A percentile compares a stretch with the other conserved stretches of the same genome.
phyloP scores from a whole-genome alignment of 1,140 invertebrate species.

The Zaprionus tsacasi region DNA sequence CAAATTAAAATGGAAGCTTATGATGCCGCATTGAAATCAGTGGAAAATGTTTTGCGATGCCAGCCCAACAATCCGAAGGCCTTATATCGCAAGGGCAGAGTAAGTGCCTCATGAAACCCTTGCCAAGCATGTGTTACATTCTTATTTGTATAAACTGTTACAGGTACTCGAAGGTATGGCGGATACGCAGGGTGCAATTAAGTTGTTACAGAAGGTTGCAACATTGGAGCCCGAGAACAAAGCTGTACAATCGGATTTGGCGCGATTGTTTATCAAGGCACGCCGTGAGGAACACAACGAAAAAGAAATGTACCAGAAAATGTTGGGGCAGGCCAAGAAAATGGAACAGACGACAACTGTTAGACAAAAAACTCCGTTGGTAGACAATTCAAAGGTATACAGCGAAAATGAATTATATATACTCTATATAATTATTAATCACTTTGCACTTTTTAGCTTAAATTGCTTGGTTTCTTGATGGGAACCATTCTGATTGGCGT shows the following conservation, averaged over 20 bases:
- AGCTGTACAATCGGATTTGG: conserved; percentile 86
- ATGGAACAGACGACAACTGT: conserved; percentile 77
- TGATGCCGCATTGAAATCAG: conserved; percentile 91
- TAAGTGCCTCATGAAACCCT: conserved; percentile 45
- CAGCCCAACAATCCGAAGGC: conserved; percentile 96
- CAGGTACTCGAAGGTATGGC: conserved; percentile 88
- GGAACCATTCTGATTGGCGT: conserved; percentile 86
- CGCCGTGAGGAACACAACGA: conserved; percentile 86
- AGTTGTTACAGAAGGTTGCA: conserved; percentile 86
- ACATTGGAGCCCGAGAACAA: conserved; percentile 87
- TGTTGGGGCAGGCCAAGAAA: conserved; percentile 86
- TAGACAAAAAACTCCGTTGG: conserved; percentile 66
- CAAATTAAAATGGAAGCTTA: conserved; percentile 94
- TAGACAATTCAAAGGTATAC: conserved; percentile 78
- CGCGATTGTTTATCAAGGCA: conserved; percentile 86
- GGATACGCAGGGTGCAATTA: conserved; percentile 87
- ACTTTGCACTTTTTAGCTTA: conserved; percentile 82
- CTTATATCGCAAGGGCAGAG: conserved; percentile 93
- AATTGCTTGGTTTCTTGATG: conserved; percentile 86
- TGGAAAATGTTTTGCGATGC: conserved; percentile 91
- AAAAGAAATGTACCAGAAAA: conserved; percentile 88
- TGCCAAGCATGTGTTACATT: neutral
- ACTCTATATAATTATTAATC: conserved; percentile 1
- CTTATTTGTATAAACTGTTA: neutral
- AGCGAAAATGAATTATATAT: neutral